These are phyloP conservation scores for Machimus atricapillus DNA, from an alignment of 2,888 invertebrate species.

Conservation along the genomic window DNA sequence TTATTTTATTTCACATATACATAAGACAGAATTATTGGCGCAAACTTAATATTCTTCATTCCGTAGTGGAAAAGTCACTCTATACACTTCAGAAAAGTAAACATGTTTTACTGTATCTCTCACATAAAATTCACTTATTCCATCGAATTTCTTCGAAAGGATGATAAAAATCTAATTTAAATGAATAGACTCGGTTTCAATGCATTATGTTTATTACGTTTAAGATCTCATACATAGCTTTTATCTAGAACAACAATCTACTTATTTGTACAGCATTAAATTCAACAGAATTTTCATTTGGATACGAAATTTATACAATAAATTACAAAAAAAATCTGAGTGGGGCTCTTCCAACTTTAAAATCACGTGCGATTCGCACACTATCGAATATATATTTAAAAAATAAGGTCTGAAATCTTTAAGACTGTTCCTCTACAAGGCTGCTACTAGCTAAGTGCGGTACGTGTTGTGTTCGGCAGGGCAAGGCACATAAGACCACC, in stretches of 20 bases:
- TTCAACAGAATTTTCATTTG: slow-evolving; percentile 19
- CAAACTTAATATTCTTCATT: too few species aligned
- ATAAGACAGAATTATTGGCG: too few species aligned
- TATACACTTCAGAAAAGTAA: not conserved
- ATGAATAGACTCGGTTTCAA: not conserved
- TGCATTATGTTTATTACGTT: not conserved
- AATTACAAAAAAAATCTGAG: slow-evolving; percentile 26
- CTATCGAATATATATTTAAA: not conserved
- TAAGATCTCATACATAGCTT: not conserved
- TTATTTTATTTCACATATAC: too few species aligned
- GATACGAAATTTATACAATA: slow-evolving; percentile 32
- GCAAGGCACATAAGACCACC: slow-evolving; percentile 88
- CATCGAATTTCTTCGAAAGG: too few species aligned
- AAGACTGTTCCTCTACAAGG: not conserved
- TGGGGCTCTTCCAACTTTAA: not conserved
- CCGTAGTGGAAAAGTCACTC: not conserved
- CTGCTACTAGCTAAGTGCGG: slow-evolving; percentile 65
- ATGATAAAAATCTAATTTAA: not conserved
- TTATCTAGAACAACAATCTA: slow-evolving; percentile 20
- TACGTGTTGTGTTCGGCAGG: slow-evolving; percentile 88
- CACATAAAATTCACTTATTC: not conserved
- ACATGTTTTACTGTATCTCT: not conserved
- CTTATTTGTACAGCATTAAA: slow-evolving; percentile 21
- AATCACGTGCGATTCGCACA: not conserved
- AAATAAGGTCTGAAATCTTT: not conserved